These are phyloP conservation scores for Microplitis demolitor DNA, from an alignment of 1,140 invertebrate genomes.

Conservation along the genomic window DNA sequence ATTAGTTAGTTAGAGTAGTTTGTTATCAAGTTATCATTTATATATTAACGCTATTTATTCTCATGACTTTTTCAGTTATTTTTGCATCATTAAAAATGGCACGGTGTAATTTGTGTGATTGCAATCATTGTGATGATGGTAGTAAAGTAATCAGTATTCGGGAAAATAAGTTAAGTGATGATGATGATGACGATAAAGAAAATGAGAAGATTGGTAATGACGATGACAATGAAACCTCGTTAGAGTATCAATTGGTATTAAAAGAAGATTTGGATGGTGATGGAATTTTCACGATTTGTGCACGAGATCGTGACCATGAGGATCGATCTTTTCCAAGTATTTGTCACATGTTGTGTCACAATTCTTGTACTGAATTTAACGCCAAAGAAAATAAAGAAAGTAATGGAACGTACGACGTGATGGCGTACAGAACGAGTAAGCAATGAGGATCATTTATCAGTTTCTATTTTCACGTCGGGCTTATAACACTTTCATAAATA, in stretches of 20 bases:
- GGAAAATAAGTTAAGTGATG: slow-evolving; percentile 28
- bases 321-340: slow-evolving; percentile 52
- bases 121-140: slow-evolving; percentile 44
- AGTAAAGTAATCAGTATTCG: slow-evolving; percentile 39
- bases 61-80: neutral
- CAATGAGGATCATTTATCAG: slow-evolving; percentile 17
- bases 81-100: slow-evolving; percentile 6
- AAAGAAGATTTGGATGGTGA: slow-evolving; percentile 42
- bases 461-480: slow-evolving; percentile 11
- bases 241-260: slow-evolving; percentile 6
- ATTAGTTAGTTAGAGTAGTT: too few relatives aligned
- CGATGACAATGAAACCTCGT: slow-evolving; percentile 14
- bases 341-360: slow-evolving; percentile 56
- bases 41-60: neutral
- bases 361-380: slow-evolving; percentile 45
- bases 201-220: slow-evolving; percentile 18
- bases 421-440: slow-evolving; percentile 47
- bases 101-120: slow-evolving; percentile 39
- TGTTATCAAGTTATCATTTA: too few relatives aligned
- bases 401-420: slow-evolving; percentile 27
- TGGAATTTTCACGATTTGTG: slow-evolving; percentile 50
- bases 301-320: slow-evolving; percentile 44
- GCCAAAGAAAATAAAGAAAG: slow-evolving; percentile 27
- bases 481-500: slow-evolving; percentile 6
- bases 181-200: slow-evolving; percentile 15